These are phyloP conservation scores for Bufo bufo DNA, from an alignment of 2,113 vertebrate genomes.

Conservation along the genomic window DNA sequence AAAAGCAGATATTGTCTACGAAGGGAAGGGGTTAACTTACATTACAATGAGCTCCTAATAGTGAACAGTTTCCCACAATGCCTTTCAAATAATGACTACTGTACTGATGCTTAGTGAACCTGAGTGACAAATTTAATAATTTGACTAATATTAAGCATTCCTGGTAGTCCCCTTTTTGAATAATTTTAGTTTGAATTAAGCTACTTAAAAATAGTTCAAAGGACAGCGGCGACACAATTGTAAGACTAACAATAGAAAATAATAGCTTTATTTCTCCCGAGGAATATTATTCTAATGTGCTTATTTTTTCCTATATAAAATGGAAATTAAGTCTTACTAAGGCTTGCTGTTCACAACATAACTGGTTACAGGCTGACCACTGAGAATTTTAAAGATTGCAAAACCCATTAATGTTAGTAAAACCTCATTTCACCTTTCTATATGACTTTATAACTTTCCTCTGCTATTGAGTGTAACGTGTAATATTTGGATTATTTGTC, in stretches of 20 bases:
- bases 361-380: constrained; percentile 3
- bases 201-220: neutral
- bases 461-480: neutral
- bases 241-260: neutral
- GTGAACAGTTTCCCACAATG: neutral
- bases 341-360: neutral
- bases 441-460: neutral
- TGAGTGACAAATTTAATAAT: neutral
- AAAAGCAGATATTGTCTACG: too few relatives aligned
- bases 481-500: too few relatives aligned
- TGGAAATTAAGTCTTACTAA: neutral
- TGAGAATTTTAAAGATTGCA: neutral
- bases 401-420: neutral
- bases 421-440: neutral
- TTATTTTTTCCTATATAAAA: neutral
- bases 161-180: neutral
- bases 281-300: neutral
- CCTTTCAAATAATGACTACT: neutral
- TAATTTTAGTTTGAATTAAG: neutral
- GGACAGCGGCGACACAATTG: neutral
- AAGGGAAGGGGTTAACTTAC: neutral
- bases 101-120: neutral
- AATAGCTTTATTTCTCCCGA: neutral
- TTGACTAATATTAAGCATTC: neutral
- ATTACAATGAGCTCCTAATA: neutral